phyloP scores from a whole-genome alignment of 2,888 invertebrate species.

The Xylota segnis region DNA sequence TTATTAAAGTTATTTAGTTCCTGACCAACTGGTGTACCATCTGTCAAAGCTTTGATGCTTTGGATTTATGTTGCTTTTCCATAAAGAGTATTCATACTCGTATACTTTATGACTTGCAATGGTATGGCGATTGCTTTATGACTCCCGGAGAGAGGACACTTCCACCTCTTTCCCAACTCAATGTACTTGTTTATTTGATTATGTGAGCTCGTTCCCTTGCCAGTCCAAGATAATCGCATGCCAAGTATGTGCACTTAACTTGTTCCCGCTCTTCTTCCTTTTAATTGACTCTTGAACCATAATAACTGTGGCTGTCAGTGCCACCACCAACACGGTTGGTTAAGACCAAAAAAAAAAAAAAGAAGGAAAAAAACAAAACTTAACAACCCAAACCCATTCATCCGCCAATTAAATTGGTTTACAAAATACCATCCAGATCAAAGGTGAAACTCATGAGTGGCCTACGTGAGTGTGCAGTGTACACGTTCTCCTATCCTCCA shows the following conservation, averaged over 20 bases:
- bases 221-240: neutral
- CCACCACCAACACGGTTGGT: constrained; percentile 3
- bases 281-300: constrained; percentile 27
- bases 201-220: no score
- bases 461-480: constrained; percentile 18
- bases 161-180: no score
- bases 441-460: constrained; percentile 49
- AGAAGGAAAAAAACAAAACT: neutral
- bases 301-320: constrained; percentile 20
- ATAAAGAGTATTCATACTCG: no score
- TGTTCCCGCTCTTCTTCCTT: neutral
- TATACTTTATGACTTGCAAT: no score
- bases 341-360: neutral
- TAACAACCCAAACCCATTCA: neutral
- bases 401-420: constrained; percentile 35
- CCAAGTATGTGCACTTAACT: neutral
- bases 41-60: no score
- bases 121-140: no score
- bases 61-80: no score
- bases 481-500: constrained; percentile 10
- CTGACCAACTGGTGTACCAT: no score
- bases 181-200: no score
- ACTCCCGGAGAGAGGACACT: no score
- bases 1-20: no score
- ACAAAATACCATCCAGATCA: constrained; percentile 50